Evolutionary conservation across 2,888 invertebrate species (phyloP), one percentile per base, ranked within the genome.

Genomic region (Ennomos quercinarius): DNA sequence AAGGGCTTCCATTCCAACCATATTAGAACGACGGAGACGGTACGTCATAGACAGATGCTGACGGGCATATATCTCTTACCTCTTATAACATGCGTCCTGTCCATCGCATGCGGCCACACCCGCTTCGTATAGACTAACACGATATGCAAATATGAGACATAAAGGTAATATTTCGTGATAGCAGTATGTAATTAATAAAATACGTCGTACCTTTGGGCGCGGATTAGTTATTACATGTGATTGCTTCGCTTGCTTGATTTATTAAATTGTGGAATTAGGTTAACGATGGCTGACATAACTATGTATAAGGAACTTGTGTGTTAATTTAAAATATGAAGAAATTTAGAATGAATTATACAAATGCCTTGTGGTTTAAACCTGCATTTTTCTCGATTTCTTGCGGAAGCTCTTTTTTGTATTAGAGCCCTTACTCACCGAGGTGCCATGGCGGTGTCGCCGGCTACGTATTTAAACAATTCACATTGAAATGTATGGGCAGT

Each of bases 121-220:
- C 73, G 76, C 77, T 79, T 73, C 78, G 80, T 85, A 86, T 84
- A 86, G 84, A 80, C 81, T 74, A 82, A 82, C 87, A 87, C 87
- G 86, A 86, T 91, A 91, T 92, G 91, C 91, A 91, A 92, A 91
- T 92, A 91, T 86, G 83, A 80, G 77, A 85, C 87, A 88, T 89
- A 89, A 90, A 89, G 80, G 87, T 89, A 89, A 90, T 91, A 91
- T 90, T 86, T 90, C 89, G 90, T 91, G 90, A 90, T 91, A 90
- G 81, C 83, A 65, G 57, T 74, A 61, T 70, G 90, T 92, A 91
- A 92, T 91, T 92, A 92, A 91, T 90, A 91, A 89, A 90, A 91
- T 91, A 89, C 86, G 88, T 87, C 83, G 85, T 86, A 41, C 12
- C 40, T 50, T 81, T 84, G 80, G 74, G 79, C 77, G 84, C 78